These are phyloP conservation scores for Addax nasomaculatus DNA, from an alignment of 2,113 vertebrate genomes.

Conservation along the genomic window DNA sequence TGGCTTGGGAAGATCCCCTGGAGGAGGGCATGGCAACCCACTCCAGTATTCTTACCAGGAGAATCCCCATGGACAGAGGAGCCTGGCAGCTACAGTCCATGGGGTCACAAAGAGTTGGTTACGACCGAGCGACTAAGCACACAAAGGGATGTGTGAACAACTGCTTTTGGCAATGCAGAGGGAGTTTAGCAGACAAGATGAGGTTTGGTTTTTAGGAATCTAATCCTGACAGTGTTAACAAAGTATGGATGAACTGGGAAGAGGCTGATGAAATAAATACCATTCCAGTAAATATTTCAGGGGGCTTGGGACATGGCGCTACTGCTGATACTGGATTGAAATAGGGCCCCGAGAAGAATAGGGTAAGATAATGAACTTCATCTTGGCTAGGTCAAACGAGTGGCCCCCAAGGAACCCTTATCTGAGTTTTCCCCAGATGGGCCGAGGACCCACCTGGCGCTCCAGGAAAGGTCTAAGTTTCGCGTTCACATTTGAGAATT, in stretches of 20 bases:
- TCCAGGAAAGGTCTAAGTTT: neutral
- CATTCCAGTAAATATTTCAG: neutral
- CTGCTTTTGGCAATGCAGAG: neutral
- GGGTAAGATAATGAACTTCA: neutral
- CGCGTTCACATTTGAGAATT: neutral
- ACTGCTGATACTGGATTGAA: neutral
- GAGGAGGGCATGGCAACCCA: neutral
- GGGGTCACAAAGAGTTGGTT: neutral
- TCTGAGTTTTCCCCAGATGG: neutral
- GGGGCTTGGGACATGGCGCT: neutral
- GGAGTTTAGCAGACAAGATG: neutral
- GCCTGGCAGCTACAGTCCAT: neutral
- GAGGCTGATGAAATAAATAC: neutral
- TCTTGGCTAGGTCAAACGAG: neutral
- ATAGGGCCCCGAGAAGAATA: neutral
- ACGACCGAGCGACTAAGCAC: rapidly evolving
- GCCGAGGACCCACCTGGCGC: neutral
- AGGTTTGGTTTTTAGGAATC: neutral
- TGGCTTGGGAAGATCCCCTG: neutral
- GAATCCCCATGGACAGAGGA: neutral
- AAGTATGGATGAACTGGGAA: neutral
- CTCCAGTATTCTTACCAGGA: neutral
- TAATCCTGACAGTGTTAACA: neutral
- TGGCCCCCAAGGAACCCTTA: neutral
- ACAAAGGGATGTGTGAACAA: neutral